These are phyloP conservation scores for Cenopis cana DNA, from an alignment of 2,888 invertebrate genomes.

Conservation along the genomic window DNA sequence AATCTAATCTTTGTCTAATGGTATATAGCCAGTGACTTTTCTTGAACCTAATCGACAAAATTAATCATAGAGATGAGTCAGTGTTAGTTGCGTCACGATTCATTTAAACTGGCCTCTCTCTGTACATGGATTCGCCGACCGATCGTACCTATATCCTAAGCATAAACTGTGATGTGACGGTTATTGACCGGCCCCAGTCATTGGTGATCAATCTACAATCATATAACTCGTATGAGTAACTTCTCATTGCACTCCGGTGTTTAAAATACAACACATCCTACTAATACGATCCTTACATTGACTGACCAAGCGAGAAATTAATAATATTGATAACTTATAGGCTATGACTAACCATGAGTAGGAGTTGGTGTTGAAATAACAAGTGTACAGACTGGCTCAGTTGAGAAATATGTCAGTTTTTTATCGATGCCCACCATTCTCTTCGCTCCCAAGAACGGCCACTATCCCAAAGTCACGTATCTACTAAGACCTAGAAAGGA, in stretches of 20 bases:
- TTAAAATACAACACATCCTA: slow-evolving; percentile 10
- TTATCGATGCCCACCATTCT: neutral
- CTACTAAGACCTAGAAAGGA: slow-evolving; percentile 22
- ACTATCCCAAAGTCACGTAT: slow-evolving; percentile 1
- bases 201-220: slow-evolving; percentile 27
- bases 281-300: slow-evolving; percentile 3
- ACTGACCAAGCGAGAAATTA: slow-evolving; percentile 10
- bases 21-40: neutral
- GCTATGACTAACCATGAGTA: slow-evolving; percentile 17
- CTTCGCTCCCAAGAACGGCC: slow-evolving; percentile 2
- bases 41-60: neutral
- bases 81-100: slow-evolving; percentile 62
- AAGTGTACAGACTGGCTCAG: slow-evolving; percentile 1
- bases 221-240: neutral
- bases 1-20: neutral
- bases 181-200: slow-evolving; percentile 56
- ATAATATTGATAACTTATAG: slow-evolving; percentile 9
- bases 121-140: slow-evolving; percentile 48
- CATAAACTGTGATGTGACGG: slow-evolving; percentile 56
- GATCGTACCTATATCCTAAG: slow-evolving; percentile 27
- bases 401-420: slow-evolving; percentile 17
- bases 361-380: slow-evolving; percentile 21
- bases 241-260: slow-evolving; percentile 7
- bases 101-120: slow-evolving; percentile 60
- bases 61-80: slow-evolving; percentile 70